Evolutionary conservation across 2,888 invertebrate species (phyloP).

Genomic region (Acanthoscelides obtectus): DNA sequence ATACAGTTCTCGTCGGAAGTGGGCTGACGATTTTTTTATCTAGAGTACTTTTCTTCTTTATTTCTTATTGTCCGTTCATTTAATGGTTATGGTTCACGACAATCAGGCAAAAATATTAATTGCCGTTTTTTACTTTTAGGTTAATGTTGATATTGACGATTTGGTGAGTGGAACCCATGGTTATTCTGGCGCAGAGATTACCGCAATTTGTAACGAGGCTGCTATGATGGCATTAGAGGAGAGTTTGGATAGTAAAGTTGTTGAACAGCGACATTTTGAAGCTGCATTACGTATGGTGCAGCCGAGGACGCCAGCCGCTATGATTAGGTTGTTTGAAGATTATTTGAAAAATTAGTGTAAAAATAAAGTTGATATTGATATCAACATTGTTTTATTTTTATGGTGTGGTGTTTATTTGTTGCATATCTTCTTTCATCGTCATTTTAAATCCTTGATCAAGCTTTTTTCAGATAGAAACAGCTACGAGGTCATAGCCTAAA

Average conservation of each 20-base stretch:
- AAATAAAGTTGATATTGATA: not conserved
- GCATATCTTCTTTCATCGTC: too few relatives aligned
- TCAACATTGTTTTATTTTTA: not conserved
- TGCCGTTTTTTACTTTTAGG: conserved; percentile 8
- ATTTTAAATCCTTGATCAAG: too few relatives aligned
- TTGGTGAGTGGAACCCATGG: conserved; percentile 68
- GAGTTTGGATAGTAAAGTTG: conserved; percentile 58
- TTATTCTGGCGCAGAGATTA: conserved; percentile 92
- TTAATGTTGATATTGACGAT: conserved; percentile 60
- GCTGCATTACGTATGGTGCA: conserved; percentile 65
- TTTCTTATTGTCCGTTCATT: too few relatives aligned
- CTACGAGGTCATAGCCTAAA: too few relatives aligned
- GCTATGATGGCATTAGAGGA: conserved; percentile 80
- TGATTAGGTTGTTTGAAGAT: conserved; percentile 70
- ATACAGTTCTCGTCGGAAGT: too few relatives aligned
- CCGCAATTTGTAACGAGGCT: conserved; percentile 88
- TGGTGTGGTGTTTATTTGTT: too few relatives aligned
- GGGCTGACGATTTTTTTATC: too few relatives aligned
- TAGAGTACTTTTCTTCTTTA: too few relatives aligned
- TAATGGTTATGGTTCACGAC: too few relatives aligned
- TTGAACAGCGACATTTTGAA: conserved; percentile 68
- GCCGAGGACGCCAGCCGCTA: conserved; percentile 69
- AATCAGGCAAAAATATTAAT: not conserved
- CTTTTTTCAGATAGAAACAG: too few relatives aligned
- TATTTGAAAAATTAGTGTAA: conserved; percentile 44